phyloP scores from a whole-genome alignment of 2,888 invertebrate species.

The Exephanes ischioxanthus region DNA sequence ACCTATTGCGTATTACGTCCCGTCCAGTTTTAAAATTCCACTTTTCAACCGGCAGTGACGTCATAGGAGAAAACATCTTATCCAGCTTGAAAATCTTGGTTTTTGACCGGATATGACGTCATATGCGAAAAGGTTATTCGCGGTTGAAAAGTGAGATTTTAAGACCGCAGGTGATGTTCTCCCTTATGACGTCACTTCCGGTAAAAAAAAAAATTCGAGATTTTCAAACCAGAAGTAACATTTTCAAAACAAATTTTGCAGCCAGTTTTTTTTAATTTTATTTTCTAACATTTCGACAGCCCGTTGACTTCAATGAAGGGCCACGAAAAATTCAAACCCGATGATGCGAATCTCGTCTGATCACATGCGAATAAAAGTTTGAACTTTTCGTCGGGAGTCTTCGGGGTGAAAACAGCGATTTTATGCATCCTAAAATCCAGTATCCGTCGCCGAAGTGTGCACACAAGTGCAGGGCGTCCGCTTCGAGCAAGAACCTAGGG shows the following conservation, averaged over 20 bases:
- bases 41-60: no score
- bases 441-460: conserved; percentile 33
- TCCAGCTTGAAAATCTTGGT: no score
- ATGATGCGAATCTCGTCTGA: conserved; percentile 17
- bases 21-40: no score
- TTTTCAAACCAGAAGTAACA: no score
- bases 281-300: not conserved
- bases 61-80: no score
- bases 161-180: no score
- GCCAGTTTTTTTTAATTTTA: not conserved
- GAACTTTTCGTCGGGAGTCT: conserved; percentile 15
- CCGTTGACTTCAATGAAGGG: not conserved
- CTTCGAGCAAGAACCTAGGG: conserved; percentile 20
- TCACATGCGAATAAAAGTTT: conserved; percentile 43
- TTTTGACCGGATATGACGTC: no score
- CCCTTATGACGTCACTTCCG: no score
- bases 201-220: no score
- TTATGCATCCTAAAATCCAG: conserved; percentile 43
- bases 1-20: no score
- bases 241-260: not conserved
- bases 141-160: no score
- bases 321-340: not conserved
- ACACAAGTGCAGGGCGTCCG: not conserved
- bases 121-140: no score
- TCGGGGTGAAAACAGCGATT: conserved; percentile 26